Percentiles rank a stretch among this genome's conserved stretches.
phyloP scores from a whole-genome alignment of 2,888 invertebrate species.

The Graphium colonna region DNA sequence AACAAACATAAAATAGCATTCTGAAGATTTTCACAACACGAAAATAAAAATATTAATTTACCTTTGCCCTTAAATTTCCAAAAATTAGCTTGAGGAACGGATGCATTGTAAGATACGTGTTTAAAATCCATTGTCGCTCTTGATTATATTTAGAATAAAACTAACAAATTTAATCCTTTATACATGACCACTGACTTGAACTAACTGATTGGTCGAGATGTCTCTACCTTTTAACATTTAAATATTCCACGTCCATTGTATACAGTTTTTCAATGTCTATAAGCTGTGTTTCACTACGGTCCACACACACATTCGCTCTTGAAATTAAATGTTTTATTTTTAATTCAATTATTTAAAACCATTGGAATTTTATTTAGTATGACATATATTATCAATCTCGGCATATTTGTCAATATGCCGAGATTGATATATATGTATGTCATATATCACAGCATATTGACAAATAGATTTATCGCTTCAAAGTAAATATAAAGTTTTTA shows the following conservation, averaged over 20 bases:
- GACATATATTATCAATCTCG: no score
- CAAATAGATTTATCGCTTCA: no score
- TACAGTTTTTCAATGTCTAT: background rate
- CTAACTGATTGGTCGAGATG: background rate
- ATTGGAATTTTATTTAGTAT: no score
- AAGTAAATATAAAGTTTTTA: no score
- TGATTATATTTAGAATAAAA: background rate
- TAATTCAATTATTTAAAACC: no score
- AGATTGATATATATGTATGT: no score
- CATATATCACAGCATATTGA: no score
- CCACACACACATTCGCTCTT: no score
- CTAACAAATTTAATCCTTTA: background rate
- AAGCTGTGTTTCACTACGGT: background rate
- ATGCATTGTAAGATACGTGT: background rate
- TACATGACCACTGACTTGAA: background rate
- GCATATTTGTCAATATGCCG: no score
- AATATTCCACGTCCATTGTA: slow-evolving; percentile 1
- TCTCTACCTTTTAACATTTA: background rate
- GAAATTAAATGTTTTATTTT: no score
- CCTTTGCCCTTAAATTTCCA: slow-evolving; percentile 16
- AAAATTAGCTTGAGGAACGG: background rate
- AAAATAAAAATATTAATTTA: background rate
- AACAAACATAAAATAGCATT: no score
- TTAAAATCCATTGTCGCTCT: background rate
- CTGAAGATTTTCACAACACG: no score